phyloP scores from a whole-genome alignment of 2,113 vertebrate genomes.

The Hypocryptadius cinnamomeus region DNA sequence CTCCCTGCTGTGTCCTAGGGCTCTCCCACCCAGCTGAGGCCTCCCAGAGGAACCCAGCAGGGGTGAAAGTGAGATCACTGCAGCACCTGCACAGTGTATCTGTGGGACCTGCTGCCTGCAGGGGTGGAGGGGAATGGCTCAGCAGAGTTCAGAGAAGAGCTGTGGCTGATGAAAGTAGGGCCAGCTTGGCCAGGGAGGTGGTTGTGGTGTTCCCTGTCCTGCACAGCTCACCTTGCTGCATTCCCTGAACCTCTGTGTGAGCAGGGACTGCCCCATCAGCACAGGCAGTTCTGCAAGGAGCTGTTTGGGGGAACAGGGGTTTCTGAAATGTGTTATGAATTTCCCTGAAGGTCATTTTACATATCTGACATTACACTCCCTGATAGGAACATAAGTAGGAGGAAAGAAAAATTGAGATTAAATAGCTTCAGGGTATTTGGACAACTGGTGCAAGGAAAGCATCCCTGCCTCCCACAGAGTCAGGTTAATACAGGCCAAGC shows the following conservation, averaged over 20 bases:
- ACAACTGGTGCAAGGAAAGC: not conserved
- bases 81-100: not conserved
- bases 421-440: not conserved
- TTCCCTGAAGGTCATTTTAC: not conserved
- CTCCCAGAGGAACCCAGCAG: not conserved
- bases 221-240: not conserved
- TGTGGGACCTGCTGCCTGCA: not conserved
- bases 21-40: not conserved
- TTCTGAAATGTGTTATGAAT: not conserved
- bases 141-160: not conserved
- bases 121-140: not conserved
- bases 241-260: not conserved
- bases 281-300: not conserved
- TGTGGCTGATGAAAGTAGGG: not conserved
- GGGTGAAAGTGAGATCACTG: not conserved
- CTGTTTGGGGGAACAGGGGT: not conserved
- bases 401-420: slow-evolving; percentile 2
- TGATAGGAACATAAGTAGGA: not conserved
- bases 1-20: not conserved
- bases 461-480: not conserved
- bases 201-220: not conserved
- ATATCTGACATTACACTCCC: not conserved
- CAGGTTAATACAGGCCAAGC: not conserved
- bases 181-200: not conserved
- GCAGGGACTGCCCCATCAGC: not conserved